phyloP scores from a whole-genome alignment of 1,140 invertebrate species.

The Drosophila sechellia region DNA sequence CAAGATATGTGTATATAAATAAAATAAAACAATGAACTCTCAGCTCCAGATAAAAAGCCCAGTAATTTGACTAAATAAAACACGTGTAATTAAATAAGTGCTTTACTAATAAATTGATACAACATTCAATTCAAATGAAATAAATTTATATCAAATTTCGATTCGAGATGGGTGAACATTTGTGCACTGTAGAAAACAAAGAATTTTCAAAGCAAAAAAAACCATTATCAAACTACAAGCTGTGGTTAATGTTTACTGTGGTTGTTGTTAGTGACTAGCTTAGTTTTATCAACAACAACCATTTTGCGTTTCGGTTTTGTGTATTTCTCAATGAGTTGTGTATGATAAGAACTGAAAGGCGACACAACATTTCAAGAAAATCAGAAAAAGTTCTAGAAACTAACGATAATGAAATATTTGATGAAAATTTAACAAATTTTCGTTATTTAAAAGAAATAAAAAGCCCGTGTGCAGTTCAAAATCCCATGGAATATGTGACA shows the following conservation, averaged over 20 bases:
- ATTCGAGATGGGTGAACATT: neutral
- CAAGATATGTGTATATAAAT: slow-evolving; percentile 11
- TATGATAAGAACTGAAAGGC: slow-evolving; percentile 24
- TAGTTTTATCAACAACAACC: slow-evolving; percentile 43
- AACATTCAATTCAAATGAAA: slow-evolving; percentile 13
- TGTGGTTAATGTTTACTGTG: slow-evolving; percentile 23
- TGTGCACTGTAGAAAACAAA: slow-evolving; percentile 4
- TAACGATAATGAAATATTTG: slow-evolving; percentile 10
- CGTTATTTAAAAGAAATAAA: too few species aligned
- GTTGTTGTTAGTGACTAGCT: slow-evolving; percentile 10
- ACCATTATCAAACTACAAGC: slow-evolving; percentile 22
- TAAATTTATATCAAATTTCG: neutral
- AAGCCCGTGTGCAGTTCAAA: neutral
- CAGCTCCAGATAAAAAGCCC: slow-evolving; percentile 2
- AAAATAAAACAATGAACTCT: slow-evolving; percentile 5
- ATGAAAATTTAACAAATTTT: too few species aligned
- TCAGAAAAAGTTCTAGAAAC: slow-evolving; percentile 35
- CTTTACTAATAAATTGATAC: neutral
- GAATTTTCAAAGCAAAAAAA: slow-evolving; percentile 5
- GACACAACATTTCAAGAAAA: slow-evolving; percentile 29
- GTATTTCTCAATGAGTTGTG: neutral
- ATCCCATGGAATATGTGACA: slow-evolving; percentile 23
- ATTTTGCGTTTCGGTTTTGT: slow-evolving; percentile 27
- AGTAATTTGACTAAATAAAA: slow-evolving; percentile 3
- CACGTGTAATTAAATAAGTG: slow-evolving; percentile 19